Evolutionary conservation across 2,888 invertebrate species (phyloP).

Genomic region (Serrognathus titanus): DNA sequence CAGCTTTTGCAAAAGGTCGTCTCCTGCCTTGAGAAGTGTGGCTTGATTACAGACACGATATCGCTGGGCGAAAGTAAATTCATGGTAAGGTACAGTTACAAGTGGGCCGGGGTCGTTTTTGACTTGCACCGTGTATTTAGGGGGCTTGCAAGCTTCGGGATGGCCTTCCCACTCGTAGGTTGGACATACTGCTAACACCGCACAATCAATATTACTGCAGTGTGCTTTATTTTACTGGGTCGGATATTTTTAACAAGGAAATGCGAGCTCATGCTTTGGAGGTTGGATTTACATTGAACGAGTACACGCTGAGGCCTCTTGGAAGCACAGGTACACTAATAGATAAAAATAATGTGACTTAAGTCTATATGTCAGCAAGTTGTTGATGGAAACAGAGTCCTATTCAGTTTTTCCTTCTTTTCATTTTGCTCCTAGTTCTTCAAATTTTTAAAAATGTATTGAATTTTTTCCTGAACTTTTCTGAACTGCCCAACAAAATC

Average conservation of each 20-base stretch:
- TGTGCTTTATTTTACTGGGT: constrained; percentile 78
- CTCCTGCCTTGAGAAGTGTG: constrained; percentile 51
- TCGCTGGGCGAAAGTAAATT: constrained; percentile 74
- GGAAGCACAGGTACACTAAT: constrained; percentile 57
- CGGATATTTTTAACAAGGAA: constrained; percentile 72
- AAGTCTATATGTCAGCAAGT: too few species aligned
- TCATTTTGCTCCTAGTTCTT: too few species aligned
- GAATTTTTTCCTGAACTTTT: too few species aligned
- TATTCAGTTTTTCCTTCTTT: too few species aligned
- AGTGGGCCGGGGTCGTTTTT: not conserved
- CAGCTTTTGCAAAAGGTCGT: constrained; percentile 59
- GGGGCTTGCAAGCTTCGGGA: constrained; percentile 63
- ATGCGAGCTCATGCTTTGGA: constrained; percentile 72
- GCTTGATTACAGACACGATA: constrained; percentile 66
- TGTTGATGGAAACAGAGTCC: too few species aligned
- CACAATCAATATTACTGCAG: constrained; percentile 73
- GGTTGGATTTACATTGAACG: constrained; percentile 72
- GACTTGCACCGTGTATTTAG: constrained; percentile 45
- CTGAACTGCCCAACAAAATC: too few species aligned
- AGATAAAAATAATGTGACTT: not conserved
- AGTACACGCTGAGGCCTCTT: constrained; percentile 67
- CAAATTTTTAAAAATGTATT: too few species aligned
- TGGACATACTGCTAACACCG: constrained; percentile 71
- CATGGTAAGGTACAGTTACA: constrained; percentile 57
- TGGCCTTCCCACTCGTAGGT: constrained; percentile 54